Evolutionary conservation across 2,797 vertebrate genomes (phyloP), one percentile per base, ranked within the genome.

Genomic region (Micropoecilia bifurca): DNA sequence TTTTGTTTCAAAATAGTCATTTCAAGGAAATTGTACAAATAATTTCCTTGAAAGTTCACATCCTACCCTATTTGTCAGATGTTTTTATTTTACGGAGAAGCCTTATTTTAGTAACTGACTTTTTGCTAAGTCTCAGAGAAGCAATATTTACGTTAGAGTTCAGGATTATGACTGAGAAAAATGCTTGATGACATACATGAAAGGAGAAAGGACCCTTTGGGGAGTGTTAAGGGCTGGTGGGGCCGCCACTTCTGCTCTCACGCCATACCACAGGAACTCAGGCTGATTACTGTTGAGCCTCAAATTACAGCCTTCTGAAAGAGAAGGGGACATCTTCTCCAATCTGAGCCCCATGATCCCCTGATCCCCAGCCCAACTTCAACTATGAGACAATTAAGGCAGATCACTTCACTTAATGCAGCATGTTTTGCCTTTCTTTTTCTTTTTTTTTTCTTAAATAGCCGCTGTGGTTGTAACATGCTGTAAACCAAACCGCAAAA

Each of bases 251-350:
- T 88, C 89, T 85, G 83, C 90, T 92, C 89, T 90, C 90, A 93
- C 63, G 88, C 91, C 92, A 94, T 83, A 90, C 94, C 93, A 90
- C 92, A 90, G 89, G 89, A 94, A 90, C 93, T 84, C 47, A 4
- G 88, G 55, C 91, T 94, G 94, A 95, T 95, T 94, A 93, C 89
- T 83, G 89, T 91, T 90, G 84, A 92, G 88, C 92, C 92, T 91
- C 88, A 94, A 95, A 96, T 95, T 94, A 92, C 91, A 91, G 91
- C 88, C 84, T 85, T 92, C 84, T 74, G 92, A 94, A 93, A 88
- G 76, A 87, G 90, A 93, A 88, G 76, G 88, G 90, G 91, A 92
- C 93, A 93, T 93, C 92, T 87, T 93, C 89, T 87, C 90, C 89
- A 89, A 55, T 91, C 88, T 83, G 80, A 87, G 90, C 18, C 1